Evolutionary conservation across 2,888 invertebrate species (phyloP), one percentile per base, ranked within the genome.

Genomic region (Diabrotica balteata): DNA sequence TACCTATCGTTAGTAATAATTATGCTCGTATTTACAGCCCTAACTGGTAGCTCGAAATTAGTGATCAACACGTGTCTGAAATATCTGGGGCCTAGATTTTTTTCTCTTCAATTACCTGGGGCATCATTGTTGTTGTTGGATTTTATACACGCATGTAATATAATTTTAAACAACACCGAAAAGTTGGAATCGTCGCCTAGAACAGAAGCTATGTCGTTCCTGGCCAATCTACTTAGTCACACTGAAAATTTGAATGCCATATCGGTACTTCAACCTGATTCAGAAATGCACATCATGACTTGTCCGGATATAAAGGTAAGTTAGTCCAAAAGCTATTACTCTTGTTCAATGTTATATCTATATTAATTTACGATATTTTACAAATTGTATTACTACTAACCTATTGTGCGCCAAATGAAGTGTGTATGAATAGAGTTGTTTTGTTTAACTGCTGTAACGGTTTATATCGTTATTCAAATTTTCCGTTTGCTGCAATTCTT

Each of bases 121-220:
- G 93, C 94, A 77, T 93, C 96, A 1, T 86, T 97, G 63, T 86
- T 98, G 2, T 85, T 96, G 59, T 85, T 96, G 63, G 97, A 97
- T 86, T 92, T 97, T 77, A 92, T 97, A 47, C 93, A 94, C 79
- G 96, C 96, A 8, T 94, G 95, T 73, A 94, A 95, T 68, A 90
- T 93, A 22, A 90, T 97, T 71, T 87, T 97, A 68, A 93, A 93
- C 76, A 92, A 92, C 11, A 88, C 90, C 10, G 96, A 96, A 80
- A 88, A 92, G 68, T 88, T 89, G 54, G 86, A 87, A 51, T 83
- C 86, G 73, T 46, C 85, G 69, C 97, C 97, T 0, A 88, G 97
- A 68, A 92, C 93, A 8, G 97, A 97, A 80, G 97, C 97, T 0
- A 91, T 96, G 42, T 93, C 95, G 0, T 91, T 97, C 70, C 86